Evolutionary conservation across 2,113 vertebrate species (phyloP).

Genomic region (Heliornis fulica): DNA sequence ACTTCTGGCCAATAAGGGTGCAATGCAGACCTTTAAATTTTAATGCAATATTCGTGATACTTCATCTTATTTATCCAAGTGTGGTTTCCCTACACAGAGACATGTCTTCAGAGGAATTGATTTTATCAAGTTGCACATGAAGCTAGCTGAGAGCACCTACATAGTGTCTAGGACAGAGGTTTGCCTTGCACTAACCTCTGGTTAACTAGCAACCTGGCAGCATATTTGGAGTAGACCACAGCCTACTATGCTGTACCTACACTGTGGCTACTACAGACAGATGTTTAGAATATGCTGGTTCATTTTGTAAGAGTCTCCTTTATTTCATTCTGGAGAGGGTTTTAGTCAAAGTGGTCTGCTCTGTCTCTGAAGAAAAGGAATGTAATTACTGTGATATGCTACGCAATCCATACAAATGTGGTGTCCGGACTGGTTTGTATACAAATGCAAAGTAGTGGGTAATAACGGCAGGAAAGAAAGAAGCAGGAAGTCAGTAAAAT

Average conservation of each 20-base stretch:
- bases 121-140: neutral
- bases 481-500: slow-evolving; percentile 5
- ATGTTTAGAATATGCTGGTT: neutral
- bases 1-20: neutral
- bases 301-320: neutral
- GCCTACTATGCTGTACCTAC: neutral
- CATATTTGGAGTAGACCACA: neutral
- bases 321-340: neutral
- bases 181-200: neutral
- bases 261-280: neutral
- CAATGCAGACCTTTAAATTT: neutral
- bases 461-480: neutral
- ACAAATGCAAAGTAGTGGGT: neutral
- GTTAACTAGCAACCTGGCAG: neutral
- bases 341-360: neutral
- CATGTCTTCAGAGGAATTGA: neutral
- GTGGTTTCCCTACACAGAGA: neutral
- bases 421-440: neutral
- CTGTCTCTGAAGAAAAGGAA: neutral
- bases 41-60: neutral
- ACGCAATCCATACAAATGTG: neutral
- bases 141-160: neutral
- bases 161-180: neutral
- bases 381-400: neutral
- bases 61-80: neutral